phyloP scores from a whole-genome alignment of 2,797 vertebrate genomes.

The Xyrichtys novacula region DNA sequence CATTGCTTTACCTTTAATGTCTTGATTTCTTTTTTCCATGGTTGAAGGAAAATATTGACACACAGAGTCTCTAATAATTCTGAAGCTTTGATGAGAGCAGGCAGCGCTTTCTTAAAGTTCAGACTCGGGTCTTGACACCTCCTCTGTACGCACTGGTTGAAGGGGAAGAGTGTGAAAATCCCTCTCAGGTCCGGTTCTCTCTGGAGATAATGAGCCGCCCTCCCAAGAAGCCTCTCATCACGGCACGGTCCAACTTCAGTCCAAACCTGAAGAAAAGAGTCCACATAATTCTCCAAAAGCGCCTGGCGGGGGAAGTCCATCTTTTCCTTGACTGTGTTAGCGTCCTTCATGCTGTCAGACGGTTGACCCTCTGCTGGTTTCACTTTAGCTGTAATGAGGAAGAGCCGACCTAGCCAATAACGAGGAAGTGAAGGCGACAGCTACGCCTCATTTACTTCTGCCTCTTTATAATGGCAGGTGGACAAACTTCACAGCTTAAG shows the following conservation, averaged over 20 bases:
- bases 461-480: no score
- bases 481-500: no score
- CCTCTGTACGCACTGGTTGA: constrained; percentile 54
- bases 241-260: constrained; percentile 64
- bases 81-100: constrained; percentile 70
- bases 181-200: constrained; percentile 13
- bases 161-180: constrained; percentile 62
- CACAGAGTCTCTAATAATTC: constrained; percentile 88
- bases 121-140: not conserved
- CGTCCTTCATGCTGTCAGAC: constrained; percentile 64
- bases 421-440: constrained; percentile 58
- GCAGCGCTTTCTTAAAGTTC: constrained; percentile 54
- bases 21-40: constrained; percentile 89
- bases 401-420: constrained; percentile 39
- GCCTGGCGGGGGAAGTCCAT: constrained; percentile 35
- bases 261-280: constrained; percentile 53
- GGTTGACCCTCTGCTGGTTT: not conserved
- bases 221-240: constrained; percentile 52
- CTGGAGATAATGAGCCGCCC: constrained; percentile 61
- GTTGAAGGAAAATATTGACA: constrained; percentile 86
- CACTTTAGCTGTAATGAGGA: constrained; percentile 58
- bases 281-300: constrained; percentile 68
- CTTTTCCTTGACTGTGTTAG: not conserved
- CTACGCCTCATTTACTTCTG: not conserved
- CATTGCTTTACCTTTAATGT: constrained; percentile 84